A percentile compares a stretch with the other conserved stretches of the same genome.
Evolutionary conservation across 2,888 invertebrate genomes (phyloP).

Genomic region (Diabrotica balteata): DNA sequence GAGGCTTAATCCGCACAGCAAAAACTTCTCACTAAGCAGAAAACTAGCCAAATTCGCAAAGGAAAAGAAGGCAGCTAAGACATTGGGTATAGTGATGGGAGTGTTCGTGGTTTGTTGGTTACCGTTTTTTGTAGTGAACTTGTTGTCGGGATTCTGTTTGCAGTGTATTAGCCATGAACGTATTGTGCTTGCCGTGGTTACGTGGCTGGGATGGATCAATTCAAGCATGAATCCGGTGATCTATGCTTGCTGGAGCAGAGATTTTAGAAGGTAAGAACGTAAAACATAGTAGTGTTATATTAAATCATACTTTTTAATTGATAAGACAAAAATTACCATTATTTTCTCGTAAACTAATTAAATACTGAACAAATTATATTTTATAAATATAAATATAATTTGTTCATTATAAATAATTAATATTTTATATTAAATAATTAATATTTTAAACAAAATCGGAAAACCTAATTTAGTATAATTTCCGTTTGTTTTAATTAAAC

Average conservation of each 20-base stretch:
- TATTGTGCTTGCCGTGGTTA: constrained; percentile 86
- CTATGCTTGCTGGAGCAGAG: constrained; percentile 97
- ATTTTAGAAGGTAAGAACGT: constrained; percentile 83
- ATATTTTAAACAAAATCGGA: no score
- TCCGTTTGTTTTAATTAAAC: no score
- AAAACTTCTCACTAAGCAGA: constrained; percentile 91
- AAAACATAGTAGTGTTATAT: no score
- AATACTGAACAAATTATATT: no score
- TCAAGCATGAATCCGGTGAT: constrained; percentile 97
- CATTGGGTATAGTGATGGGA: constrained; percentile 95
- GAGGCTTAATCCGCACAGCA: constrained; percentile 68
- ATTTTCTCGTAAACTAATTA: no score
- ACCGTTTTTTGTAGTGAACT: constrained; percentile 95
- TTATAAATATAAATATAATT: no score
- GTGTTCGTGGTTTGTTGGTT: constrained; percentile 97
- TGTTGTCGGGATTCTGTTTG: constrained; percentile 88
- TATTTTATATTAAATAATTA: no score
- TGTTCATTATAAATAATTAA: no score
- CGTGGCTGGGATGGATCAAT: constrained; percentile 96
- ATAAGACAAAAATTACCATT: no score
- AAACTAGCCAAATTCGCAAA: constrained; percentile 95
- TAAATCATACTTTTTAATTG: no score
- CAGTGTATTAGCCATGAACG: constrained; percentile 88
- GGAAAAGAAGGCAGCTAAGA: constrained; percentile 93
- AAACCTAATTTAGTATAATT: no score